Evolutionary conservation across 2,797 vertebrate species (phyloP), one percentile per base, ranked within the genome.

Genomic region (Etheostoma nigrum): DNA sequence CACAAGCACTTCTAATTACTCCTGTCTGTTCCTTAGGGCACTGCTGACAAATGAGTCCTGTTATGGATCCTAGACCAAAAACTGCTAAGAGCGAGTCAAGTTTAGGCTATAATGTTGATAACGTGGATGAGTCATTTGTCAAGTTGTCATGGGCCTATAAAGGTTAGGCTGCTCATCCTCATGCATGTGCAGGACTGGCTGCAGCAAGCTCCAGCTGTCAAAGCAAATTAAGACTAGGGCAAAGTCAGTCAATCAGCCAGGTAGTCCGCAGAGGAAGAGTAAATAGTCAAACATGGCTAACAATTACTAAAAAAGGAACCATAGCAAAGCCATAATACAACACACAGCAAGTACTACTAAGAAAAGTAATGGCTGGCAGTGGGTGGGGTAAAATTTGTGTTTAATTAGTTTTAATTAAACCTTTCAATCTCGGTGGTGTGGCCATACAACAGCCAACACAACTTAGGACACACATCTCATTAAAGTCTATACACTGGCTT

Each of bases 231-330:
- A 77, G 63, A 54, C 23, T 44, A 62, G 19, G 2, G 59, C 33
- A 40, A 79, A 70, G 67, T 73, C 67, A 62, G 74, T 79, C 83
- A 78, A n/a, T 82, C 66, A 77, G 69, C 14, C 48, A 70, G 71
- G 65, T 33, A 13, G 68, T 72, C 52, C 62, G 21, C 33, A 23
- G 30, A 64, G 55, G 1, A 27, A 48, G 36, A 14, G 3, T 58
- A 21, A 72, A 67, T 53, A 11, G 15, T 51, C 53, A 60, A 36
- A 33, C 10, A 6, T 2, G 12, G 44, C 10, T 44, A 62, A 51
- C 18, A 73, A 27, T 54, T 12, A 21, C 18, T 21, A 61, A 27
- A 16, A 19, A 23, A 42, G 1, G 6, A 64, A 18, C 16, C 58
- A 13, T 3, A 12, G 61, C 12, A 51, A 69, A 27, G 21, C 44